Base-by-base conservation (phyloP, 2,888 invertebrate genomes). In the Eupithecia exiguata region DNA sequence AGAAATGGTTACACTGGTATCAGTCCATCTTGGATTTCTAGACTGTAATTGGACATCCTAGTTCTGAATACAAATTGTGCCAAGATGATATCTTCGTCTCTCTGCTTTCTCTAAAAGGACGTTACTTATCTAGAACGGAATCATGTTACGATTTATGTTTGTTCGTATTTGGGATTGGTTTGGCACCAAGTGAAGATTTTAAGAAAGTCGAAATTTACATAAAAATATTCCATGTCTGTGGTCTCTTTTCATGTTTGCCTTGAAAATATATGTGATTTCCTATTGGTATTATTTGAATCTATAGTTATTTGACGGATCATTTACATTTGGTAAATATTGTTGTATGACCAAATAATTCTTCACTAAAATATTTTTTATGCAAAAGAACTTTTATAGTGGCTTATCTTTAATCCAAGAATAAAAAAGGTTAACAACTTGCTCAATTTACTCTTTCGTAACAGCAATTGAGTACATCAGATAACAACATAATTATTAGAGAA, bases 11-110 rank as follows among this genome's bases (percentile, higher is more conserved):
- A 68, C 49, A 63, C 68, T 58, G 58, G 25, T 74, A 70, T 70
- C 74, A 49, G 58, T 16, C 10, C 10, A 68, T 74, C 74, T 71
- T 65, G 65, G 61, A 70, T 68, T 75, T 70, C 65, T 68, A 68
- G 74, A 18, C 75, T 69, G 72, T 78, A 81, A 80, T 80, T 81
- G 77, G 74, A 71, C 74, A 75, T 77, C 72, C 69, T 72, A 77
- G 71, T 69, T 63, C 53, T 71, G 82, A 78, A 84, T 84, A 82
- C 79, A 76, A 81, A 83, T 79, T 74, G 73, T 71, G 70, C 58
- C 69, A 70, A 77, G 69, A 74, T 62, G 82, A 84, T 81, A 83
- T 84, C 83, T 82, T 78, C 76, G 77, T 82, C 83, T 83, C 81
- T 80, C 76, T 70, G 78, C 82, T 84, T 82, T 82, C 78, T 73